Percentiles rank a stretch among this genome's conserved stretches.
Conservation (phyloP, 2,797 vertebrate species). For the Chromobotia macracanthus region DNA sequence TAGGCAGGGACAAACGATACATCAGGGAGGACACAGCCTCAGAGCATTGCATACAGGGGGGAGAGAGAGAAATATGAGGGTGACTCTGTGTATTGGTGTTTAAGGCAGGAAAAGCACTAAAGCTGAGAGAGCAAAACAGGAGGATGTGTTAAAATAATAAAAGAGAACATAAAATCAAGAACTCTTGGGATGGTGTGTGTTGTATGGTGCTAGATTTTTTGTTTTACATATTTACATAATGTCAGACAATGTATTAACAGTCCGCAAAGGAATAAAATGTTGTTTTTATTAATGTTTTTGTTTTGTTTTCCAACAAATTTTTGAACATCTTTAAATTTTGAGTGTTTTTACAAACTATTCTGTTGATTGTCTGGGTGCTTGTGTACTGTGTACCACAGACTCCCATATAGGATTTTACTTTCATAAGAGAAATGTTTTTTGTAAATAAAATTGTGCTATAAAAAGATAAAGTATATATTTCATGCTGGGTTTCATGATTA, state of each 20-base stretch:
- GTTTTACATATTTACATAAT: constrained; percentile 20
- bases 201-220: not conserved
- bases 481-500: not conserved
- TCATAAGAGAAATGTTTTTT: not conserved
- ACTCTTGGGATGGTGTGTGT: not conserved
- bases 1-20: constrained; percentile 64
- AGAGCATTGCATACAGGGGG: constrained; percentile 41
- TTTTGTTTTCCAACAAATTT: not conserved
- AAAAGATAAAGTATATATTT: too few relatives aligned
- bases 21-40: constrained; percentile 57
- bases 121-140: constrained; percentile 35
- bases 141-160: constrained; percentile 35
- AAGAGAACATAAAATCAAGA: constrained; percentile 1
- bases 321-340: not conserved
- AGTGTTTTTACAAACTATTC: not conserved
- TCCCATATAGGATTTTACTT: not conserved
- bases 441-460: not conserved
- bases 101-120: constrained; percentile 37
- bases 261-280: not conserved
- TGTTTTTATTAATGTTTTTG: not conserved
- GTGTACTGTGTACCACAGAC: not conserved
- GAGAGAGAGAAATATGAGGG: constrained; percentile 30
- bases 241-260: not conserved
- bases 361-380: not conserved
- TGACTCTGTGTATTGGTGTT: constrained; percentile 39